Evolutionary conservation across 2,797 vertebrate species (phyloP).

Genomic region (Phataginus tricuspis): DNA sequence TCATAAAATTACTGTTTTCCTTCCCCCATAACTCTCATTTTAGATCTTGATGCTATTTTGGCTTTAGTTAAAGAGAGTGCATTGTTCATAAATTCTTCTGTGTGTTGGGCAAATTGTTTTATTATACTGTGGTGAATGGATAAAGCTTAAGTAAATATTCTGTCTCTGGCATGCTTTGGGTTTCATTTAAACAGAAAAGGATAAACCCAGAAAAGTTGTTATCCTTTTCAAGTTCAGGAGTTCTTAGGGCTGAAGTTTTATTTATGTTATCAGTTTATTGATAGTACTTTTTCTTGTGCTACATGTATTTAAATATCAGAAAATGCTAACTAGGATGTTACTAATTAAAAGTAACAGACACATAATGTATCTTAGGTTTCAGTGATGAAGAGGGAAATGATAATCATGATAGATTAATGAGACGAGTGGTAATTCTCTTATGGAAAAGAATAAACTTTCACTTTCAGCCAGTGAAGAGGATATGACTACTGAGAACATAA

Average conservation of each 20-base stretch:
- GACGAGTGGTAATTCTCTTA: constrained; percentile 77
- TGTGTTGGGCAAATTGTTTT: not conserved
- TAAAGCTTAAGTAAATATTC: not conserved
- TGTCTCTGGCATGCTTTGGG: not conserved
- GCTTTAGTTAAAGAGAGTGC: not conserved
- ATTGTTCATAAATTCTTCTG: not conserved
- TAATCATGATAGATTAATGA: constrained; percentile 82
- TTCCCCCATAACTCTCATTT: not conserved
- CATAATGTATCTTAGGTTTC: constrained; percentile 57
- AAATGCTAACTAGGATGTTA: constrained; percentile 9
- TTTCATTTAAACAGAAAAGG: not conserved
- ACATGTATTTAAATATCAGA: not conserved
- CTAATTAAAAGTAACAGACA: constrained; percentile 67
- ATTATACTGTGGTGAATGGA: not conserved
- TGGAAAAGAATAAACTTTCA: constrained; percentile 74
- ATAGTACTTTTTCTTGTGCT: not conserved
- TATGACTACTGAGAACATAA: constrained; percentile 79
- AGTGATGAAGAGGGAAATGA: constrained; percentile 72
- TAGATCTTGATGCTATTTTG: not conserved
- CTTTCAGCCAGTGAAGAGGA: constrained; percentile 77
- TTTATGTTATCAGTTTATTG: not conserved
- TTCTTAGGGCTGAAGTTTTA: not conserved
- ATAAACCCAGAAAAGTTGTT: not conserved
- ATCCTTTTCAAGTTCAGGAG: not conserved
- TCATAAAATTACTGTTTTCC: not conserved